Conservation (phyloP, 92 coral and sea anemone species). For the Umimayanthus chanpuru region DNA sequence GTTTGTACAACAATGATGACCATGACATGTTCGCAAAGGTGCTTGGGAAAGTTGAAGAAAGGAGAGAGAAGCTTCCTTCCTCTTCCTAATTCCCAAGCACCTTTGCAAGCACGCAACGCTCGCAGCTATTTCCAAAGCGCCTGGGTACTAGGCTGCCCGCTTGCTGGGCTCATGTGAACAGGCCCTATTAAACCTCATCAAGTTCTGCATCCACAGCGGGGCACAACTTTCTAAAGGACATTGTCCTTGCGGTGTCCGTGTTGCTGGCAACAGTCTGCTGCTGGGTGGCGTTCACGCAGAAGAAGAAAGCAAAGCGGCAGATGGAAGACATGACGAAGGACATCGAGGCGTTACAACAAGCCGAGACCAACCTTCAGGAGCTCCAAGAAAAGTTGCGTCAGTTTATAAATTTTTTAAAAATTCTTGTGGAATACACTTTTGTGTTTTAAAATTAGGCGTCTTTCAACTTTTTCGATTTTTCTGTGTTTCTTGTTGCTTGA, state of each 20-base stretch:
- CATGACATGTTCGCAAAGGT: no score
- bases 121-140: no score
- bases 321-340: conserved; percentile 58
- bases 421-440: background rate
- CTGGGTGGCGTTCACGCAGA: conserved; percentile 56
- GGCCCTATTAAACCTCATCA: background rate
- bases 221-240: conserved; percentile 58
- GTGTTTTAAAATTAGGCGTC: no score
- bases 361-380: conserved; percentile 49
- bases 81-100: no score
- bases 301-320: conserved; percentile 58
- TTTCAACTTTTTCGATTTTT: no score
- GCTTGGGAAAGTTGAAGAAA: no score
- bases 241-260: conserved; percentile 47
- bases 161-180: background rate
- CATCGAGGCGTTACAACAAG: conserved; percentile 53
- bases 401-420: background rate
- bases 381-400: conserved; percentile 58
- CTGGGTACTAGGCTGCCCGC: background rate
- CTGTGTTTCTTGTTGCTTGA: no score
- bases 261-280: conserved; percentile 50
- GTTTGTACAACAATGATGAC: no score
- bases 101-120: no score
- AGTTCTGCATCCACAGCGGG: conserved; percentile 20
- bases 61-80: no score